These are phyloP conservation scores for Standfussiana lucernea DNA, from an alignment of 2,888 invertebrate genomes.

Conservation along the genomic window DNA sequence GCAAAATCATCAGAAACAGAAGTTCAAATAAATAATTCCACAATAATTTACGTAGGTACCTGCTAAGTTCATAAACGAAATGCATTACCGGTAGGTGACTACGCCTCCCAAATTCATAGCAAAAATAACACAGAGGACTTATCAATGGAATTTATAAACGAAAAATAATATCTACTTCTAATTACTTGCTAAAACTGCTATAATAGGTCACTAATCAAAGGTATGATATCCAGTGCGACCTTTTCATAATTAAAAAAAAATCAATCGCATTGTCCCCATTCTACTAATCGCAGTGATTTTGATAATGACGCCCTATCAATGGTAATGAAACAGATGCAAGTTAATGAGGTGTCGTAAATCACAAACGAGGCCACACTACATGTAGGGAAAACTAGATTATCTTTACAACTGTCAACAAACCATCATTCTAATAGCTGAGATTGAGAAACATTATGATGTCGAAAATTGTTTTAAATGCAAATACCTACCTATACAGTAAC, in stretches of 20 bases:
- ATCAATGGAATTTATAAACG: conserved; percentile 8
- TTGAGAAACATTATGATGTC: conserved; percentile 47
- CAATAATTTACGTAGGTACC: not conserved
- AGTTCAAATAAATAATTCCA: conserved; percentile 11
- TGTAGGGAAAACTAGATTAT: conserved; percentile 63
- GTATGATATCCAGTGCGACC: conserved; percentile 20
- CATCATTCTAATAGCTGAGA: conserved; percentile 23
- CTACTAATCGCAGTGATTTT: conserved; percentile 63
- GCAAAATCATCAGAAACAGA: conserved; percentile 39
- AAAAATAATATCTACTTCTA: conserved; percentile 8
- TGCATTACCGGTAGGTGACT: not conserved
- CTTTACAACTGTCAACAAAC: conserved; percentile 60
- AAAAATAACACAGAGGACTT: not conserved
- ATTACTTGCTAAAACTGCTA: conserved; percentile 10
- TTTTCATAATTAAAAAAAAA: conserved; percentile 33
- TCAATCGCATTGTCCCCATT: conserved; percentile 52
- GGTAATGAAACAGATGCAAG: conserved; percentile 68
- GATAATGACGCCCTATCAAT: conserved; percentile 66
- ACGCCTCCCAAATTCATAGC: not conserved
- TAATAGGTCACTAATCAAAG: conserved; percentile 23
- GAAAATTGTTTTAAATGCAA: conserved; percentile 40
- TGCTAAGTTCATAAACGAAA: not conserved
- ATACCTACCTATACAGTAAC: conserved; percentile 1
- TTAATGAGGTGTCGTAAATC: conserved; percentile 68
- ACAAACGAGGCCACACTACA: conserved; percentile 57